Conservation (phyloP, 1,140 invertebrate species). For the Drosophila ohnishii region DNA sequence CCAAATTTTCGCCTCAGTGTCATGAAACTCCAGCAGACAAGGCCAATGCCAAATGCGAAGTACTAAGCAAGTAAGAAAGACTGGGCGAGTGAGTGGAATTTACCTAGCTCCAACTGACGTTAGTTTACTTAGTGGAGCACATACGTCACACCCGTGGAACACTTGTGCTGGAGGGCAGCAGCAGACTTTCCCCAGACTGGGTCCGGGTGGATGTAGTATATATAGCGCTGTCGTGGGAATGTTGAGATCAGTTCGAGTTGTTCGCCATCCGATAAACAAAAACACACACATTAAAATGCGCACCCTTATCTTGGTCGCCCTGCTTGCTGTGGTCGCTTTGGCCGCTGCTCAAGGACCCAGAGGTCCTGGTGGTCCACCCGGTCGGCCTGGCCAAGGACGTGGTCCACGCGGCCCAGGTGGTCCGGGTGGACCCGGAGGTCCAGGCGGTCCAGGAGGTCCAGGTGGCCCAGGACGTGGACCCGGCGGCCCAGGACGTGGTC, state of each 20-base stretch:
- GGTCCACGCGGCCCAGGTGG: constrained; percentile 13
- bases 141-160: constrained; percentile 17
- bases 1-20: neutral
- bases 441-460: constrained; percentile 8
- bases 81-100: constrained; percentile 8
- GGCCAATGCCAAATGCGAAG: constrained; percentile 8
- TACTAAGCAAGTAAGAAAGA: neutral
- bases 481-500: constrained; percentile 17
- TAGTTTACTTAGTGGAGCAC: constrained; percentile 18
- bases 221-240: constrained; percentile 5
- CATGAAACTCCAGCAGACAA: neutral
- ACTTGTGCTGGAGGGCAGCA: constrained; percentile 3
- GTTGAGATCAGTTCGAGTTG: constrained; percentile 34
- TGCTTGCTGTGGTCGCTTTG: constrained; percentile 27
- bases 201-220: constrained; percentile 3
- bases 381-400: neutral
- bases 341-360: constrained; percentile 39
- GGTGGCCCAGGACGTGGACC: constrained; percentile 9
- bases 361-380: constrained; percentile 5
- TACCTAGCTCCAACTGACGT: constrained; percentile 17
- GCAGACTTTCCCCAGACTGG: neutral
- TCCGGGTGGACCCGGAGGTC: constrained; percentile 5
- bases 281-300: constrained; percentile 26
- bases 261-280: constrained; percentile 22
- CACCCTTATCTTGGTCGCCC: constrained; percentile 26